These are phyloP conservation scores for Linnaemya tessellans DNA, from an alignment of 2,888 invertebrate genomes.

Conservation along the genomic window DNA sequence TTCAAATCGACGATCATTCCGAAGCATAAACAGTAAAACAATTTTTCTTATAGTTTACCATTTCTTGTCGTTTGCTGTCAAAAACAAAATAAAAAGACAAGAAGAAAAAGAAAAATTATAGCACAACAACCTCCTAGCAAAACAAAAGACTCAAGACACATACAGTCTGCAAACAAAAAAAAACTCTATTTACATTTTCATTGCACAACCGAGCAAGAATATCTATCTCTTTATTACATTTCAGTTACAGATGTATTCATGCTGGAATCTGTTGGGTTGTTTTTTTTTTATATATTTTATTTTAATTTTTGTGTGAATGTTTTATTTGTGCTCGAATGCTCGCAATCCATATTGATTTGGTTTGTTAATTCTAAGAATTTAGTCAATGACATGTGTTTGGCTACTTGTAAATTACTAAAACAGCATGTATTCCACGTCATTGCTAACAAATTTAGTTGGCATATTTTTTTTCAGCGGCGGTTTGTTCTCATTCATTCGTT, in stretches of 20 bases:
- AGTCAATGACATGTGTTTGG: slow-evolving; percentile 71
- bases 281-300: neutral
- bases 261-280: neutral
- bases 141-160: slow-evolving; percentile 65
- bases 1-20: slow-evolving; percentile 37
- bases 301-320: slow-evolving; percentile 16
- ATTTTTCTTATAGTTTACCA: slow-evolving; percentile 33
- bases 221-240: slow-evolving; percentile 58
- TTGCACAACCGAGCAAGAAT: neutral
- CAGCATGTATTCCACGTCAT: slow-evolving; percentile 69
- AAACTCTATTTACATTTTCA: slow-evolving; percentile 40
- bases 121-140: neutral
- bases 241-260: neutral
- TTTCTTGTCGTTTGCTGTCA: slow-evolving; percentile 10
- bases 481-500: neutral
- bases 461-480: slow-evolving; percentile 44
- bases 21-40: neutral
- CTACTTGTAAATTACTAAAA: slow-evolving; percentile 70
- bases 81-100: neutral
- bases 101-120: neutral
- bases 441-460: slow-evolving; percentile 65
- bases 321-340: slow-evolving; percentile 32
- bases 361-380: slow-evolving; percentile 56
- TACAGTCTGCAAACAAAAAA: slow-evolving; percentile 40
- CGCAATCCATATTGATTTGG: slow-evolving; percentile 54